Conservation (phyloP, 2,797 vertebrate species). For the Tiaroga cobitis region DNA sequence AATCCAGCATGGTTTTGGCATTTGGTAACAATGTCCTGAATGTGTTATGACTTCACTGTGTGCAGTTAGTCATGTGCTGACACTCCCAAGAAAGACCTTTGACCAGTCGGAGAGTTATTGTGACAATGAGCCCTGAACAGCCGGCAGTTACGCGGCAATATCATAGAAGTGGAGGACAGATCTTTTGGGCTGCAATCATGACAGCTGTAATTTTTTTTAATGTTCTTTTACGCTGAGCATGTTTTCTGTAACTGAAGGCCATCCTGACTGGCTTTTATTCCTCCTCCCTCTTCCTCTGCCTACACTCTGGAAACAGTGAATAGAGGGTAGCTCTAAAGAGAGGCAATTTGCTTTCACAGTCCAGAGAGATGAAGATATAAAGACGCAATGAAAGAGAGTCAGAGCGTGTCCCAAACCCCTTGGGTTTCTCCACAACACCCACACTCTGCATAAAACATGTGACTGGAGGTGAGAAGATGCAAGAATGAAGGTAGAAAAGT, state of each 20-base stretch:
- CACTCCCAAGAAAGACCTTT: not conserved
- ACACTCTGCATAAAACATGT: slow-evolving; percentile 36
- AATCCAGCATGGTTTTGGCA: not conserved
- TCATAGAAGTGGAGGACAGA: slow-evolving; percentile 4
- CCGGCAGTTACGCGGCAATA: not conserved
- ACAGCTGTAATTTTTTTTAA: slow-evolving; percentile 10
- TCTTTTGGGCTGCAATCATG: slow-evolving; percentile 9
- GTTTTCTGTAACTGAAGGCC: slow-evolving; percentile 47
- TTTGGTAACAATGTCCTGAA: not conserved
- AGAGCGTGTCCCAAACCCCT: slow-evolving; percentile 42
- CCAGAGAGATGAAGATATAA: slow-evolving; percentile 34
- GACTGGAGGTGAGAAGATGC: slow-evolving; percentile 47
- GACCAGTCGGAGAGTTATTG: not conserved
- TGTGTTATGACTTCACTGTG: not conserved
- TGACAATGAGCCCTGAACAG: slow-evolving; percentile 10
- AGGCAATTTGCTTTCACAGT: slow-evolving; percentile 54
- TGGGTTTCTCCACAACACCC: slow-evolving; percentile 30
- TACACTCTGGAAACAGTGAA: slow-evolving; percentile 49
- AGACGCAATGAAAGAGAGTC: slow-evolving; percentile 20
- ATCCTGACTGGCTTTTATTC: slow-evolving; percentile 49
- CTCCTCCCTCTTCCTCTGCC: slow-evolving; percentile 46
- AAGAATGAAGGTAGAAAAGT: slow-evolving; percentile 1
- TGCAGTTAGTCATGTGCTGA: not conserved
- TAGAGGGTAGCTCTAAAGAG: slow-evolving; percentile 41
- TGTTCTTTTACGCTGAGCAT: slow-evolving; percentile 30